phyloP scores from a whole-genome alignment of 2,113 vertebrate genomes.

The Carassius carassius region DNA sequence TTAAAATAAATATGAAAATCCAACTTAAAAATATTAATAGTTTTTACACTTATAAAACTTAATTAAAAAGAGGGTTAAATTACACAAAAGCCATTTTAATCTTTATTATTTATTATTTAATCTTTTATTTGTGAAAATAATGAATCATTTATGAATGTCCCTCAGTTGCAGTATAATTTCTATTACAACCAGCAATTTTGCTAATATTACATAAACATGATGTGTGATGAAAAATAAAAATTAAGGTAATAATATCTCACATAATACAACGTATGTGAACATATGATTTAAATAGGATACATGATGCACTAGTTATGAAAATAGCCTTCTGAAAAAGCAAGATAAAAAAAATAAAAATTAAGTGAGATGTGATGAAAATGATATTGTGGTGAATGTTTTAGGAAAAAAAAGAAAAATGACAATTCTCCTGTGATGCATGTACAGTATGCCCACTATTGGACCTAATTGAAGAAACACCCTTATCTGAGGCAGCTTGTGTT shows the following conservation, averaged over 20 bases:
- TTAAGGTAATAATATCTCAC: neutral
- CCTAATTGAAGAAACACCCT: neutral
- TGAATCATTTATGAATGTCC: neutral
- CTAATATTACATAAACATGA: neutral
- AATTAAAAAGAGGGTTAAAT: neutral
- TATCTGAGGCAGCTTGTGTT: slow-evolving; percentile 4
- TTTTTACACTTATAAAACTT: neutral
- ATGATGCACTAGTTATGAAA: neutral
- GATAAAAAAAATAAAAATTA: neutral
- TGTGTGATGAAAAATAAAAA: neutral
- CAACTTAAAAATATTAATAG: neutral
- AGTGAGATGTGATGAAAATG: neutral
- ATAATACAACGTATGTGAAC: neutral
- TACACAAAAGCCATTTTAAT: neutral
- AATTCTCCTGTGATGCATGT: neutral
- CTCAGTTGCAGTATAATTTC: neutral
- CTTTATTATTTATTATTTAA: neutral
- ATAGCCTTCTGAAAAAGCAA: neutral
- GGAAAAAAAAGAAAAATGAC: neutral
- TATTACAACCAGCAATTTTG: neutral
- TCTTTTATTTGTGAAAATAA: neutral
- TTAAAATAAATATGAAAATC: neutral
- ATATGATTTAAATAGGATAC: neutral
- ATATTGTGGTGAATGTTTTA: neutral
- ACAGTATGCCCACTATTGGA: no score